These are phyloP conservation scores for Chymomyza procnemis DNA, from an alignment of 2,888 invertebrate genomes.

Conservation along the genomic window DNA sequence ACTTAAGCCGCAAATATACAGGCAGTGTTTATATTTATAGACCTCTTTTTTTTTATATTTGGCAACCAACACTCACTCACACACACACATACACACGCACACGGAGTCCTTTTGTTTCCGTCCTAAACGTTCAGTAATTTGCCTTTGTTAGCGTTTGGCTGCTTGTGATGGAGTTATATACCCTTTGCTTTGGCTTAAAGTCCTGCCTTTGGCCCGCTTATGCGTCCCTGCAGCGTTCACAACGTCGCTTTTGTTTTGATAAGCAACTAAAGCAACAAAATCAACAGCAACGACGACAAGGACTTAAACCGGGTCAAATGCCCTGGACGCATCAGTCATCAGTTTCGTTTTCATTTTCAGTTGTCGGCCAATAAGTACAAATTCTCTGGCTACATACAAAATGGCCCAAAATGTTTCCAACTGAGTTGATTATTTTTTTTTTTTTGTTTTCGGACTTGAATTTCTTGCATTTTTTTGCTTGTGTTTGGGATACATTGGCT, in stretches of 20 bases:
- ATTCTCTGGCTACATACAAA: no score
- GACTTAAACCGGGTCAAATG: no score
- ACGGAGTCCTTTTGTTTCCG: conserved; percentile 29
- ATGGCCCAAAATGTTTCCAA: conserved; percentile 50
- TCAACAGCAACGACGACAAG: no score
- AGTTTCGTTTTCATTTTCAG: conserved; percentile 27
- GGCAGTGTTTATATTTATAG: conserved; percentile 59
- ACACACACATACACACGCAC: background rate
- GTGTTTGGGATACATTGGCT: conserved; percentile 7
- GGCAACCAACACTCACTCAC: conserved; percentile 22
- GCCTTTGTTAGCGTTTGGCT: conserved; percentile 24
- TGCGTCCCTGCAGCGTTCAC: conserved; percentile 12
- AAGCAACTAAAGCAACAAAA: background rate
- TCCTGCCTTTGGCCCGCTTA: background rate
- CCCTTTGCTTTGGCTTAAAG: conserved; percentile 38
- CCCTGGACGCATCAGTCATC: conserved; percentile 8
- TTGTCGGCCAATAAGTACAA: background rate
- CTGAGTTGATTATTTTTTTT: conserved; percentile 61
- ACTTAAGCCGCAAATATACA: conserved; percentile 60
- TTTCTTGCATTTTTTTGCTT: conserved; percentile 27
- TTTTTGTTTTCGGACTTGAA: conserved; percentile 26
- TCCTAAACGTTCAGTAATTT: conserved; percentile 51
- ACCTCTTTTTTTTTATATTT: conserved; percentile 28
- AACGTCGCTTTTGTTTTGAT: conserved; percentile 37
- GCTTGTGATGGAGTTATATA: conserved; percentile 25